These are phyloP conservation scores for Cataglyphis cursor DNA, from an alignment of 2,888 invertebrate species.

Conservation along the genomic window DNA sequence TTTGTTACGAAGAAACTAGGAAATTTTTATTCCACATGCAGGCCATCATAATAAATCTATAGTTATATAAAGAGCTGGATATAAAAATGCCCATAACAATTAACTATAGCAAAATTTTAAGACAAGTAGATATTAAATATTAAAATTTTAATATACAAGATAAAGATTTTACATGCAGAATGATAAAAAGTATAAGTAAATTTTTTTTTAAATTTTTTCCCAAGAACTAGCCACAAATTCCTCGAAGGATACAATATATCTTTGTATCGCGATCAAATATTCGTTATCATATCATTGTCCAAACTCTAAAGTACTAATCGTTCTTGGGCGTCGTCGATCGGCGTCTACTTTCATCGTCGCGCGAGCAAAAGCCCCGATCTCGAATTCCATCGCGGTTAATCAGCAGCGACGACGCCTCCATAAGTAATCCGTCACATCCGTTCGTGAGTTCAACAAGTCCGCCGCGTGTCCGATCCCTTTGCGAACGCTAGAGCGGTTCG, in stretches of 20 bases:
- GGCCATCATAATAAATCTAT: background rate
- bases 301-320: conserved; percentile 14
- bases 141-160: background rate
- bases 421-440: conserved; percentile 54
- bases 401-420: conserved; percentile 45
- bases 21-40: background rate
- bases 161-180: background rate
- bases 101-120: background rate
- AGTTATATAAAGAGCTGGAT: background rate
- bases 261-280: background rate
- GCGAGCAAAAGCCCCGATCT: conserved; percentile 28
- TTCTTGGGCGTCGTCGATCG: background rate
- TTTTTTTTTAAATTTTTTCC: background rate
- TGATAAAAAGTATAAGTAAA: background rate
- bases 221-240: background rate
- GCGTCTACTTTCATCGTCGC: conserved; percentile 15
- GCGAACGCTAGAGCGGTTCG: background rate
- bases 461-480: conserved; percentile 43
- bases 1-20: background rate
- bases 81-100: background rate
- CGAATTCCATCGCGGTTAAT: conserved; percentile 39
- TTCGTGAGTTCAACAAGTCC: conserved; percentile 7
- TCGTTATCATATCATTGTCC: background rate
- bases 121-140: background rate
- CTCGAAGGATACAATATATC: background rate